A percentile compares a stretch with the other conserved stretches of the same genome.
Conservation (phyloP, 2,113 vertebrate genomes). For the Litocranius walleri region DNA sequence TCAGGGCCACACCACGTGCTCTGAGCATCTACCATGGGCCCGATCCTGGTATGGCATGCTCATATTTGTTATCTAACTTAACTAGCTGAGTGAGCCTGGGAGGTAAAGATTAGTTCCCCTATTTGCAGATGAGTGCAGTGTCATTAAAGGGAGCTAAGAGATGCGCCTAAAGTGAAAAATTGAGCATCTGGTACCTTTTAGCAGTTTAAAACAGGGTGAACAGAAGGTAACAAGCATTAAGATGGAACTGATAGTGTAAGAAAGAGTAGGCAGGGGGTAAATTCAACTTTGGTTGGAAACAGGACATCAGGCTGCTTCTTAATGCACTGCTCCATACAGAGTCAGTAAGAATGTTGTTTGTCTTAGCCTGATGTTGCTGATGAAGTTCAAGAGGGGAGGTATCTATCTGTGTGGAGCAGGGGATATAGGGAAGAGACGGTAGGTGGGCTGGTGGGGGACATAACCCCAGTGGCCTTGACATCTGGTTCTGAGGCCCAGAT, state of each 20-base stretch:
- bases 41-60: accelerated
- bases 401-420: not conserved
- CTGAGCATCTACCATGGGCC: not conserved
- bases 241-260: not conserved
- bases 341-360: not conserved
- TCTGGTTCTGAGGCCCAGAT: not conserved
- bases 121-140: not conserved
- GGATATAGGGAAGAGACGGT: not conserved
- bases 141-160: not conserved
- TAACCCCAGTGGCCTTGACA: not conserved
- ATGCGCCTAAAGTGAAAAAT: not conserved
- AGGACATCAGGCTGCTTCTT: not conserved
- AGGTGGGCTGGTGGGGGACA: accelerated
- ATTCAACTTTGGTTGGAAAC: not conserved
- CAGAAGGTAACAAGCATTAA: conserved; percentile 16
- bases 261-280: not conserved
- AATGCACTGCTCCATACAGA: not conserved
- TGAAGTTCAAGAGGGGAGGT: not conserved
- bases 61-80: not conserved
- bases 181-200: conserved; percentile 41
- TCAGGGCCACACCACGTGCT: accelerated
- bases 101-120: not conserved
- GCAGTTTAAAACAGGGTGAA: conserved; percentile 9
- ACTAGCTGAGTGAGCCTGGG: not conserved
- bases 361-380: accelerated